Evolutionary conservation across 2,113 vertebrate genomes (phyloP).

Genomic region (Antigone vipio): DNA sequence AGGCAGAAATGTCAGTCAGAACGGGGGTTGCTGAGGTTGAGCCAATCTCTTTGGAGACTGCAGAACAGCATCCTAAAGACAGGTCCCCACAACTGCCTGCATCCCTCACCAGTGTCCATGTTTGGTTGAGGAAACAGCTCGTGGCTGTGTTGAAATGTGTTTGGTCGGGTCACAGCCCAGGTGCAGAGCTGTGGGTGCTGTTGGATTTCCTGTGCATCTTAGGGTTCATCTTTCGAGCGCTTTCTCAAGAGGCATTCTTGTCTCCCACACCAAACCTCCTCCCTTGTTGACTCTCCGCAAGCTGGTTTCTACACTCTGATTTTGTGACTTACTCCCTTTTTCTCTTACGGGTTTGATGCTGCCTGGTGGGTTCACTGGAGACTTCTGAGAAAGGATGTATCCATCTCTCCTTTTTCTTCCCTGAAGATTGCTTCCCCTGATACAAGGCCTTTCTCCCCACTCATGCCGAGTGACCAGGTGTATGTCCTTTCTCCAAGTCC

Average conservation of each 20-base stretch:
- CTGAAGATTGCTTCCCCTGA: neutral
- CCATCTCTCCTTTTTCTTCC: neutral
- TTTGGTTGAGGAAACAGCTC: neutral
- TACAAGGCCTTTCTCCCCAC: neutral
- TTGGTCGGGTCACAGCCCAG: neutral
- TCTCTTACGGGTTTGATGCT: neutral
- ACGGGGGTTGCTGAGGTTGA: neutral
- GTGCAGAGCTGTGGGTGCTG: neutral
- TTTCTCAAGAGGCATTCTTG: constrained; percentile 4
- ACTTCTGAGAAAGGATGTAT: neutral
- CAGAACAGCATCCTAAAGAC: neutral
- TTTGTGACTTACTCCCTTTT: neutral
- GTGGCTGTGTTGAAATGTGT: neutral
- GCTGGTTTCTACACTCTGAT: neutral
- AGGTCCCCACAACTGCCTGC: neutral
- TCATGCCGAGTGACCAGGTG: neutral
- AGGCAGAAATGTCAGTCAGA: neutral
- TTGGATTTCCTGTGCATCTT: neutral
- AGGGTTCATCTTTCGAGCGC: fast-evolving
- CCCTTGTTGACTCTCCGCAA: neutral
- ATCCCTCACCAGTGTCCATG: neutral
- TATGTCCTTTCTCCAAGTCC: neutral
- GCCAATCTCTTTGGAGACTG: neutral
- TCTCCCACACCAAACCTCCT: neutral
- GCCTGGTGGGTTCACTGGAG: neutral